Conservation (phyloP, 2,113 vertebrate genomes). For the Gymnogyps californianus region DNA sequence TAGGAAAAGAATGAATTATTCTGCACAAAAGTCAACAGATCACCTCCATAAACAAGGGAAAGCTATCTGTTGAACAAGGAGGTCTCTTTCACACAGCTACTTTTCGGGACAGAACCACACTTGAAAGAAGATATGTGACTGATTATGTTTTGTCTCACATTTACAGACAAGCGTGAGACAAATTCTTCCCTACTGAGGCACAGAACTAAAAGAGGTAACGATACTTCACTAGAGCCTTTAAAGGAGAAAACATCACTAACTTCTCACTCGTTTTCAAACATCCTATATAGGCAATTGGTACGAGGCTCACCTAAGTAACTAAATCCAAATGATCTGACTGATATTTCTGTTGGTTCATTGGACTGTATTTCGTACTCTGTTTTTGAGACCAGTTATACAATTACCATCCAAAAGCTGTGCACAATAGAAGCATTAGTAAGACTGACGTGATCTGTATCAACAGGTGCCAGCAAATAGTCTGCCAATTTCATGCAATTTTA, state of each 20-base stretch:
- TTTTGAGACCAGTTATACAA: background rate
- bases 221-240: background rate
- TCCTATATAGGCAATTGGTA: rapidly evolving
- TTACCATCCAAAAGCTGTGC: background rate
- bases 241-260: background rate
- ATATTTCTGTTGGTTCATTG: background rate
- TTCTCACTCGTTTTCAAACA: background rate
- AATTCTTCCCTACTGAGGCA: background rate
- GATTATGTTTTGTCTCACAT: background rate
- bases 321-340: background rate
- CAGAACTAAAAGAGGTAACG: background rate
- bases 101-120: background rate
- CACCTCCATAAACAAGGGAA: background rate
- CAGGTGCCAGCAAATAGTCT: conserved; percentile 31
- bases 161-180: background rate
- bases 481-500: background rate
- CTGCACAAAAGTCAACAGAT: background rate
- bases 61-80: background rate
- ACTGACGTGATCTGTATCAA: background rate
- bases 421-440: background rate
- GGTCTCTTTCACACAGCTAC: background rate
- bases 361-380: background rate
- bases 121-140: background rate
- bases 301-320: background rate
- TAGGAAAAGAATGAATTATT: background rate